Evolutionary conservation across 2,797 vertebrate genomes (phyloP).

Genomic region (Typhlichthys eigenmanni): DNA sequence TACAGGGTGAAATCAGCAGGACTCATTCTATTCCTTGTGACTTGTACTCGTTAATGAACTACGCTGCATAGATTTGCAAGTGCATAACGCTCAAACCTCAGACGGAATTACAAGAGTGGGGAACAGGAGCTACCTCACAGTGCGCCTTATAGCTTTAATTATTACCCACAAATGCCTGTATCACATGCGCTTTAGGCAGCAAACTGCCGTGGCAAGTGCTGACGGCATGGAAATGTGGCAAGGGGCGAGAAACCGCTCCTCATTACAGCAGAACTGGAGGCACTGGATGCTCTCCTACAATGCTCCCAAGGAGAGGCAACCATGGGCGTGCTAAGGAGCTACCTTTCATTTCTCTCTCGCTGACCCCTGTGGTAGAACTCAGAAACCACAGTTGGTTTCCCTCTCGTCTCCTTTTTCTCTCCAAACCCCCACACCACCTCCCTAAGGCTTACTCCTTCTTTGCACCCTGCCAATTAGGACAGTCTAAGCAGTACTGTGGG

Average conservation of each 20-base stretch:
- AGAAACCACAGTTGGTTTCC: conserved; percentile 38
- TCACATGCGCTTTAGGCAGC: conserved; percentile 34
- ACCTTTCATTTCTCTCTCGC: conserved; percentile 67
- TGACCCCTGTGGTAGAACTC: conserved; percentile 44
- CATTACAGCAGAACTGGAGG: conserved; percentile 58
- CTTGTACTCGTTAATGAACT: conserved; percentile 2
- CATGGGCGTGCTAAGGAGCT: conserved; percentile 35
- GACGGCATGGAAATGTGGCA: conserved; percentile 49
- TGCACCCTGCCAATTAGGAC: conserved; percentile 66
- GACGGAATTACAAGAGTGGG: conserved; percentile 19
- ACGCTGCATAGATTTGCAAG: background rate
- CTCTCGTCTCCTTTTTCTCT: conserved; percentile 33
- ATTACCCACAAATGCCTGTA: conserved; percentile 42
- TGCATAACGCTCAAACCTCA: conserved; percentile 18
- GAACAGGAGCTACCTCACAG: conserved; percentile 23
- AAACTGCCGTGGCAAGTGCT: conserved; percentile 36
- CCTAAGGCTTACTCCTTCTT: background rate
- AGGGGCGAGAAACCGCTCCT: conserved; percentile 51
- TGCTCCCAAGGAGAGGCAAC: conserved; percentile 35
- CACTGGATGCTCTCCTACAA: conserved; percentile 30
- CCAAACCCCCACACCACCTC: conserved; percentile 11
- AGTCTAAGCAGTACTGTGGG: conserved; percentile 52
- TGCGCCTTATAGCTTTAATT: conserved; percentile 35
- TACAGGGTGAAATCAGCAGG: background rate
- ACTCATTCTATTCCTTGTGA: background rate